Evolutionary conservation across 2,797 vertebrate species (phyloP).

Genomic region (Pelochelys cantorii): DNA sequence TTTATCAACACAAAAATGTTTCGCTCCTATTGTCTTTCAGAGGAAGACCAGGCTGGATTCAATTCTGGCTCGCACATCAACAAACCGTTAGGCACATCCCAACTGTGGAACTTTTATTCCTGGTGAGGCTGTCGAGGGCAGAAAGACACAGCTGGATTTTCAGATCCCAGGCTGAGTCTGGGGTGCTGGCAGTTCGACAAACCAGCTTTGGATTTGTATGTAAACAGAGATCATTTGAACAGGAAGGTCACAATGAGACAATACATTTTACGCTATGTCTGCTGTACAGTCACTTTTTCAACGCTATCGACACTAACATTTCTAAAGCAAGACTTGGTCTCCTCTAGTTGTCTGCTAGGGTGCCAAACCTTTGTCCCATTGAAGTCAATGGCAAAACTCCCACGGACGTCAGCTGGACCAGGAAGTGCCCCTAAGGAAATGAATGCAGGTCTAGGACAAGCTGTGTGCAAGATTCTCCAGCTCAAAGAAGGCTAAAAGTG

Average conservation of each 20-base stretch:
- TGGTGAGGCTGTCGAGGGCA: conserved; percentile 71
- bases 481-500: not conserved
- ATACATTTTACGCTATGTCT: conserved; percentile 62
- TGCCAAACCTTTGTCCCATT: conserved; percentile 4
- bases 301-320: conserved; percentile 33
- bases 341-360: conserved; percentile 23
- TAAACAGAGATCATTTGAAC: conserved; percentile 74
- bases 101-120: conserved; percentile 66
- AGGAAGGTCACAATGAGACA: conserved; percentile 71
- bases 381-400: not conserved
- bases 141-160: conserved; percentile 69
- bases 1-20: conserved; percentile 66
- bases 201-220: conserved; percentile 67
- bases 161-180: conserved; percentile 62
- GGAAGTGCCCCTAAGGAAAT: not conserved
- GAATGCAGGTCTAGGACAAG: not conserved
- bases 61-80: conserved; percentile 59
- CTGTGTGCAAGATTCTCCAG: not conserved
- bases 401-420: not conserved
- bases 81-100: conserved; percentile 60
- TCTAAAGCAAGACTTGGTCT: conserved; percentile 26
- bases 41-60: conserved; percentile 61
- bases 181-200: conserved; percentile 67
- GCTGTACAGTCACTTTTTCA: conserved; percentile 52
- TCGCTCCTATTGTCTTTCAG: conserved; percentile 64